Base-by-base conservation (phyloP, 2,113 vertebrate species). In the Rhinopomastus cyanomelas region DNA sequence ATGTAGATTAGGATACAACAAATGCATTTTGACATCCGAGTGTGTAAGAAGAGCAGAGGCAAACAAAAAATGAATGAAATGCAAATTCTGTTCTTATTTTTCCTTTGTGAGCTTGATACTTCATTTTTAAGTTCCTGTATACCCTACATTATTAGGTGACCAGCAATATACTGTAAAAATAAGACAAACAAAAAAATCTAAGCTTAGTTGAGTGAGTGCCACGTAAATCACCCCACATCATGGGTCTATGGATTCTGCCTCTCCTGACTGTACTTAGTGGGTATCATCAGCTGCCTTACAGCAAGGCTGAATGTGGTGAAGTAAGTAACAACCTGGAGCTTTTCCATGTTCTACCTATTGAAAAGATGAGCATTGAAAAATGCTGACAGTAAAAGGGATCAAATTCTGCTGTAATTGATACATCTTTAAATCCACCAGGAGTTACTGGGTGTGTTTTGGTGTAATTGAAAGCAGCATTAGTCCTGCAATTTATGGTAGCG, bases 1-100 rank as follows among this genome's bases (percentile, higher is more conserved):
- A 92, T 93, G 88, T 87, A 75, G 86, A 90, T 93, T 81, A 94
- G 84, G 84, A 84, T 93, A 77, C 59, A 94, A 91, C 11, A 87
- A 94, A 93, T 23, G 60, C 37, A 36, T 93, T 94, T 84, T 76
- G 84, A 78, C 81, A 87, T 95, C 84, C 2, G 4, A 82, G 36
- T 46, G 11, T 39, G 37, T 48, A 62, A 87, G 80, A 94, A 91
- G 46, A 93, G 59, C 48, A 71, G 62, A 92, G 19, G 64, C 0
- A 9, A 90, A 75, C 62, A 65, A 84, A 94, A 88, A 90, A 76
- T 49, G 34, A 93, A 87, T 44, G 4, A 81, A 95, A 81, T 49
- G 23, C 59, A 80, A 84, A 93, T 92, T 87, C 48, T 73, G 21
- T 37, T 93, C 56, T 75, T 85, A 82, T 90, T 91, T 94, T 90